Percentiles rank a stretch among this genome's conserved stretches.
These are phyloP conservation scores for Papilio gigon DNA, from an alignment of 2,888 invertebrate species.

Conservation along the genomic window DNA sequence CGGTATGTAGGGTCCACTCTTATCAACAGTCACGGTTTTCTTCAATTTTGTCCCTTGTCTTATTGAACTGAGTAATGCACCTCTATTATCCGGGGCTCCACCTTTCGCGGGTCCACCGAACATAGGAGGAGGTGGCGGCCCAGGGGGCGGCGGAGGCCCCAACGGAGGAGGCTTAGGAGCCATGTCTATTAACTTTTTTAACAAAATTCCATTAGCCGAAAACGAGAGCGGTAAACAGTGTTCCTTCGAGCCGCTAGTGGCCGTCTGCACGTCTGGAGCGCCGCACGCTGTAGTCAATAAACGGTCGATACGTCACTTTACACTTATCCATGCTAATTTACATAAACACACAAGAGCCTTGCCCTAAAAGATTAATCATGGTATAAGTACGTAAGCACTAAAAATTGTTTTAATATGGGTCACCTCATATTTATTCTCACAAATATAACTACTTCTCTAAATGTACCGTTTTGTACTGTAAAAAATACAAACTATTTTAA, in stretches of 20 bases:
- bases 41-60: conserved; percentile 91
- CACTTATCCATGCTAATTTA: conserved; percentile 71
- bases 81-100: conserved; percentile 83
- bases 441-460: background rate
- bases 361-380: conserved; percentile 75
- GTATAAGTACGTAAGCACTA: conserved; percentile 75
- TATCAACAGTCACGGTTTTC: conserved; percentile 94
- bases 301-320: conserved; percentile 62
- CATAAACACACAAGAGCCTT: conserved; percentile 75
- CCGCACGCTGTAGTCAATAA: conserved; percentile 67
- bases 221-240: conserved; percentile 45
- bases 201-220: conserved; percentile 49
- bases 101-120: conserved; percentile 73
- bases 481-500: conserved; percentile 42
- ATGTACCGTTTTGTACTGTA: background rate
- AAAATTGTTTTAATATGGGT: conserved; percentile 67
- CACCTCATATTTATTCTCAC: conserved; percentile 52
- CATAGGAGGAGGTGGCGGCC: conserved; percentile 81
- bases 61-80: conserved; percentile 90
- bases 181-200: conserved; percentile 66
- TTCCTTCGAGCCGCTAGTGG: conserved; percentile 50
- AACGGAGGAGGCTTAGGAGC: conserved; percentile 86
- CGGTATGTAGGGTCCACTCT: conserved; percentile 90
- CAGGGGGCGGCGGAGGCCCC: conserved; percentile 85
- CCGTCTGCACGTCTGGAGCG: conserved; percentile 55